Conservation (phyloP, 1,140 invertebrate species). For the Mylabris phalerata region DNA sequence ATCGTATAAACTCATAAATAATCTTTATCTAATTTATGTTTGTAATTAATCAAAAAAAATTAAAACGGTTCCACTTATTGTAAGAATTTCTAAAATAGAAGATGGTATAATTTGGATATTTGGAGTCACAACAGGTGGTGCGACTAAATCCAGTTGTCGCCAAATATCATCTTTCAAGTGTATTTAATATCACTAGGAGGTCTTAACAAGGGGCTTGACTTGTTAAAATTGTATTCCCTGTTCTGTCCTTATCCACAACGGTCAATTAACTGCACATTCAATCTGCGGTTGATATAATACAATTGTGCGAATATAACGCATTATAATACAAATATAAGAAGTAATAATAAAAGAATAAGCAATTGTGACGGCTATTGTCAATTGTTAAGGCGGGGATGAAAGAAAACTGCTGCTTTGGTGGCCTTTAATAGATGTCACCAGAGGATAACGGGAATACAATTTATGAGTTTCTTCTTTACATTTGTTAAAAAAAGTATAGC, state of each 20-base stretch:
- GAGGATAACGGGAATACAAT: constrained; percentile 17
- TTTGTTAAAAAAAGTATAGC: constrained; percentile 24
- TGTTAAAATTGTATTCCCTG: constrained; percentile 11
- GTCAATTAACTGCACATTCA: constrained; percentile 35
- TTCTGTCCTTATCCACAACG: constrained; percentile 26
- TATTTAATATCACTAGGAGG: constrained; percentile 16
- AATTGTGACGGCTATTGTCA: constrained; percentile 13
- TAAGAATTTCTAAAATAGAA: neutral
- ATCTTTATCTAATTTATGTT: neutral
- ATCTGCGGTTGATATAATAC: constrained; percentile 29
- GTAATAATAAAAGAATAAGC: neutral
- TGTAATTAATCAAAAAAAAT: constrained; percentile 8
- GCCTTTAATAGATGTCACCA: constrained; percentile 30
- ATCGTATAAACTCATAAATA: neutral
- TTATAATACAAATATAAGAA: too few relatives aligned
- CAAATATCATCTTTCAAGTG: constrained; percentile 10
- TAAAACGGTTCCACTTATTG: neutral
- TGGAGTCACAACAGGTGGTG: constrained; percentile 20
- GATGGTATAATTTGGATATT: constrained; percentile 5
- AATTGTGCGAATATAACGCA: constrained; percentile 25
- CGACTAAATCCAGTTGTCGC: constrained; percentile 14
- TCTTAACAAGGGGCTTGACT: constrained; percentile 16
- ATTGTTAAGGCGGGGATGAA: too few relatives aligned
- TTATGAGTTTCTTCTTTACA: constrained; percentile 24
- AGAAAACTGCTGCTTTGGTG: constrained; percentile 13